Percentiles rank a stretch among this genome's conserved stretches.
phyloP scores from a whole-genome alignment of 2,888 invertebrate species.

The Athalia cordata region DNA sequence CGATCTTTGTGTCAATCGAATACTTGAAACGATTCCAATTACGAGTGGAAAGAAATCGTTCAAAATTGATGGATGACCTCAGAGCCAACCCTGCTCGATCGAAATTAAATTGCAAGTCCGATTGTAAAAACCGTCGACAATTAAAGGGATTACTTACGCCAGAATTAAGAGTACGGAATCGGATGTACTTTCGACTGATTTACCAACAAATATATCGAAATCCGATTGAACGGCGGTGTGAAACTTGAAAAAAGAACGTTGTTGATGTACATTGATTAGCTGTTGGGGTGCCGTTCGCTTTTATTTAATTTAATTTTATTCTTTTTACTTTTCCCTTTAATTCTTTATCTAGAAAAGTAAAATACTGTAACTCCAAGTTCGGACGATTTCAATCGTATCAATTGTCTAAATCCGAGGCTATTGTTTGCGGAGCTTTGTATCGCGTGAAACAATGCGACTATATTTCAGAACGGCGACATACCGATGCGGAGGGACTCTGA shows the following conservation, averaged over 20 bases:
- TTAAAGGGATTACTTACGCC: neutral
- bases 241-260: neutral
- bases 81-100: neutral
- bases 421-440: conserved; percentile 55
- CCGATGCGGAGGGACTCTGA: conserved; percentile 27
- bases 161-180: too few relatives aligned
- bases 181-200: neutral
- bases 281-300: neutral
- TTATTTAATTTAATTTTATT: neutral
- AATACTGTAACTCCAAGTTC: conserved; percentile 33
- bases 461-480: conserved; percentile 40
- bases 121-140: neutral
- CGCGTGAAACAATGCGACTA: conserved; percentile 40
- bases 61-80: neutral
- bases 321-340: neutral
- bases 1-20: too few relatives aligned
- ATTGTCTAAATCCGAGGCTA: conserved; percentile 60
- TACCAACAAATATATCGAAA: neutral
- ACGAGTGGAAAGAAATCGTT: neutral
- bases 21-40: too few relatives aligned
- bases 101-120: conserved; percentile 21
- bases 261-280: neutral
- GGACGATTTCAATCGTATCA: conserved; percentile 61
- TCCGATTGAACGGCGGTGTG: neutral
- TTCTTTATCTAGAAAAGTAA: conserved; percentile 21